Percentiles rank a stretch among this genome's conserved stretches.
Conservation (phyloP, 92 coral and sea anemone genomes). For the Pocillopora grandis region DNA sequence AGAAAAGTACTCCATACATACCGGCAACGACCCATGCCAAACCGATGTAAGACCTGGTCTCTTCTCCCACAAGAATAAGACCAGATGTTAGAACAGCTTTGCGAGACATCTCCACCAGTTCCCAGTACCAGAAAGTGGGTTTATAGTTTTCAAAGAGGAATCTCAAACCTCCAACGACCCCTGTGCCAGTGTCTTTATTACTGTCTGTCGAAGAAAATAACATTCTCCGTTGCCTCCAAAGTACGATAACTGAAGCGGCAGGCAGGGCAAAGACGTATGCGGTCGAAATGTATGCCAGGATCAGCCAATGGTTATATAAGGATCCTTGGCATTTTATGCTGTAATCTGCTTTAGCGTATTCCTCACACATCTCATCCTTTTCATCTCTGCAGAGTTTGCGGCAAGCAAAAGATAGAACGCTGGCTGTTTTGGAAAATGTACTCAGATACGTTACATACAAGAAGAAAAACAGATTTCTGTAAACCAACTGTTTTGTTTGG, state of each 20-base stretch:
- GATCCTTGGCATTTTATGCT: neutral
- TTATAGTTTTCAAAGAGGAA: conserved; percentile 7
- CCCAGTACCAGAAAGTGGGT: conserved; percentile 6
- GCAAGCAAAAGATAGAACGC: neutral
- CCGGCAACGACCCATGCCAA: neutral
- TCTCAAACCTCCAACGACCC: neutral
- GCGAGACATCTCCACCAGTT: conserved; percentile 6
- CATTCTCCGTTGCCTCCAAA: neutral
- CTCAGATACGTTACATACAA: too few species aligned
- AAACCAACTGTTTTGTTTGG: too few species aligned
- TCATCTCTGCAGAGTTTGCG: neutral
- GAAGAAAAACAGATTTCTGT: too few species aligned
- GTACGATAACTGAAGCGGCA: neutral
- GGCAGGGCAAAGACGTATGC: neutral
- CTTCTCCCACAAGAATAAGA: conserved; percentile 7
- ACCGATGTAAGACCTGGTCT: neutral
- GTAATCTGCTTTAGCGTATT: conserved; percentile 2
- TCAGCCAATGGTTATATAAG: neutral
- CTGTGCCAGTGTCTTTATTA: neutral
- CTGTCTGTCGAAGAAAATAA: neutral
- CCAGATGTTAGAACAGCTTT: neutral
- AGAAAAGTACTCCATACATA: conserved; percentile 6
- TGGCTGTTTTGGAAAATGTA: too few species aligned
- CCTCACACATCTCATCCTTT: neutral
- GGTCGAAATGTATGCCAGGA: neutral